These are phyloP conservation scores for Lophius americanus DNA, from an alignment of 2,797 vertebrate species.

Conservation along the genomic window DNA sequence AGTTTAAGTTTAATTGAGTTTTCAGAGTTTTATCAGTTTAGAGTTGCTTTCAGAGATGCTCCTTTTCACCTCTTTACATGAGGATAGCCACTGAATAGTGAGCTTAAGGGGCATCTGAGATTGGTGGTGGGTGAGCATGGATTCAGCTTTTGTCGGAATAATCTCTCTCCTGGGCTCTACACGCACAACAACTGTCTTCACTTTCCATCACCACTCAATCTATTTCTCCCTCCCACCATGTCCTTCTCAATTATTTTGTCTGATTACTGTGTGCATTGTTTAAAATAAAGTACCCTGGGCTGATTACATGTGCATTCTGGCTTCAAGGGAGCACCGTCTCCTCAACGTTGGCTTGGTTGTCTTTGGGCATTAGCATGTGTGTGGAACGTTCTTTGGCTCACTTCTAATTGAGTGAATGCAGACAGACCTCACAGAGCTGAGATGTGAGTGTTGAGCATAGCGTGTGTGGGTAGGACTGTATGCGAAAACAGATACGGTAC, in stretches of 20 bases:
- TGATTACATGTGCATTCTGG: conserved; percentile 58
- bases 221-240: conserved; percentile 35
- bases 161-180: conserved; percentile 45
- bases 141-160: conserved; percentile 57
- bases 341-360: conserved; percentile 59
- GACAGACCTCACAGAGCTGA: conserved; percentile 49
- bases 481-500: conserved; percentile 23
- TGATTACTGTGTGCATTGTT: conserved; percentile 61
- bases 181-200: conserved; percentile 27
- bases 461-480: conserved; percentile 37
- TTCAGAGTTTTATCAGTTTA: neutral
- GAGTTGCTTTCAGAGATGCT: conserved; percentile 8
- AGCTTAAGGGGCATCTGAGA: conserved; percentile 12
- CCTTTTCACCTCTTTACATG: conserved; percentile 39
- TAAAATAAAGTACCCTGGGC: conserved; percentile 58
- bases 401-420: conserved; percentile 52
- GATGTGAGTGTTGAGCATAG: conserved; percentile 28
- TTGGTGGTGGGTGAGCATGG: conserved; percentile 5
- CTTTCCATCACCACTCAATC: conserved; percentile 38
- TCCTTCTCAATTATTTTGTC: conserved; percentile 63
- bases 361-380: conserved; percentile 67
- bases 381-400: conserved; percentile 35
- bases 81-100: conserved; percentile 14
- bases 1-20: neutral
- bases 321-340: conserved; percentile 51